These are phyloP conservation scores for Cryptus viduatorius DNA, from an alignment of 2,888 invertebrate genomes.

Conservation along the genomic window DNA sequence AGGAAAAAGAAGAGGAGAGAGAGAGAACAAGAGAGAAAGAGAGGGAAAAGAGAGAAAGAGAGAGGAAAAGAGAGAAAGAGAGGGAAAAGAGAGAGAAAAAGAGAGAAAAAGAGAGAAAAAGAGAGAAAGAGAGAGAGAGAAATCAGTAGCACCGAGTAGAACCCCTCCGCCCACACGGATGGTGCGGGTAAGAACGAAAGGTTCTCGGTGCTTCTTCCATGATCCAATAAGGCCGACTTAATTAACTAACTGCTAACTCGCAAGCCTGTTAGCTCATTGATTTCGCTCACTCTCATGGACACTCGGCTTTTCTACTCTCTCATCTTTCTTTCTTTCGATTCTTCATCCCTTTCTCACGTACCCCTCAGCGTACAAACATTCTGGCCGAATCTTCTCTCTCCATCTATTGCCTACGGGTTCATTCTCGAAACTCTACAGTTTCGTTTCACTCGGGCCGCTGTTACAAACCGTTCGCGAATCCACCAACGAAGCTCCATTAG, in stretches of 20 bases:
- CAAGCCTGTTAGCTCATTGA: conserved; percentile 85
- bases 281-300: conserved; percentile 72
- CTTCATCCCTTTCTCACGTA: neutral
- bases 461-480: neutral
- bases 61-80: conserved; percentile 7
- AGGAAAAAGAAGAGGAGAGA: conserved; percentile 30
- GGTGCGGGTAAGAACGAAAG: conserved; percentile 59
- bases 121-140: neutral
- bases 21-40: conserved; percentile 4
- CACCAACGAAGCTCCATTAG: conserved; percentile 39
- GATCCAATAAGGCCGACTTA: conserved; percentile 85
- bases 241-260: conserved; percentile 84
- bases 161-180: conserved; percentile 31
- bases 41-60: conserved; percentile 16
- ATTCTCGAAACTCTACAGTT: neutral
- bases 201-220: conserved; percentile 78
- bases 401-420: neutral
- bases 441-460: conserved; percentile 12
- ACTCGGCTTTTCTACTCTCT: conserved; percentile 56
- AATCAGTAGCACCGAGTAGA: conserved; percentile 6
- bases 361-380: conserved; percentile 12
- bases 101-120: conserved; percentile 13
- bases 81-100: conserved; percentile 28
- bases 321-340: conserved; percentile 60
- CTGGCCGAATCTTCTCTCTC: conserved; percentile 9